phyloP scores from a whole-genome alignment of 53 echinoderm and acorn worm genomes.

The Glandiceps talaboti region DNA sequence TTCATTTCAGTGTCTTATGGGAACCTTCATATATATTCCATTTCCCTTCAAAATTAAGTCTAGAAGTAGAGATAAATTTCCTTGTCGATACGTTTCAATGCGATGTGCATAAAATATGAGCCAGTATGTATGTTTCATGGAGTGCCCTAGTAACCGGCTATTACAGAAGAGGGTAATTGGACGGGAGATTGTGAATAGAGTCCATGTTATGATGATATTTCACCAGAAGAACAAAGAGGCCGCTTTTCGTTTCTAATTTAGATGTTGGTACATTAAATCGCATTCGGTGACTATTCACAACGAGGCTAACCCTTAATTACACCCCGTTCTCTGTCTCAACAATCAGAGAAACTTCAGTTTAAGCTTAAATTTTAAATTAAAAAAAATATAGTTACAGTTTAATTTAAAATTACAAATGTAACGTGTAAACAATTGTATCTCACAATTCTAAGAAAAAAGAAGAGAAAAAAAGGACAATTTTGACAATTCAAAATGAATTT shows the following conservation, averaged over 20 bases:
- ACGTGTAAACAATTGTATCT: no score
- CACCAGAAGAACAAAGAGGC: neutral
- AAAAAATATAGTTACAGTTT: no score
- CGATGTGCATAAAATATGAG: neutral
- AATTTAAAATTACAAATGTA: no score
- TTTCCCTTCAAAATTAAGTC: neutral
- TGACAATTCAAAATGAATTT: no score
- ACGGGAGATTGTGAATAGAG: neutral
- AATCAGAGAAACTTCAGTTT: neutral
- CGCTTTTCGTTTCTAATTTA: neutral
- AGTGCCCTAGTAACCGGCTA: neutral
- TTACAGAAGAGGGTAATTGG: neutral
- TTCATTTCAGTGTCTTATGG: neutral
- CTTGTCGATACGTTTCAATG: neutral
- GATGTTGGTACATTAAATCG: neutral
- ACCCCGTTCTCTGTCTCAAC: neutral
- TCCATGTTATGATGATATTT: neutral
- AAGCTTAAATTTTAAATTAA: no score
- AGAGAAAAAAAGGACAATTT: no score
- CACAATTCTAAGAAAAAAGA: no score
- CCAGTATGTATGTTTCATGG: neutral
- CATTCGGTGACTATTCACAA: neutral
- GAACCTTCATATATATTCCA: neutral
- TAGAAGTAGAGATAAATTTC: neutral
- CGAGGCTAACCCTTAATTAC: neutral